These are phyloP conservation scores for Brienomyrus longianalis DNA, from an alignment of 2,113 vertebrate species.

Conservation along the genomic window DNA sequence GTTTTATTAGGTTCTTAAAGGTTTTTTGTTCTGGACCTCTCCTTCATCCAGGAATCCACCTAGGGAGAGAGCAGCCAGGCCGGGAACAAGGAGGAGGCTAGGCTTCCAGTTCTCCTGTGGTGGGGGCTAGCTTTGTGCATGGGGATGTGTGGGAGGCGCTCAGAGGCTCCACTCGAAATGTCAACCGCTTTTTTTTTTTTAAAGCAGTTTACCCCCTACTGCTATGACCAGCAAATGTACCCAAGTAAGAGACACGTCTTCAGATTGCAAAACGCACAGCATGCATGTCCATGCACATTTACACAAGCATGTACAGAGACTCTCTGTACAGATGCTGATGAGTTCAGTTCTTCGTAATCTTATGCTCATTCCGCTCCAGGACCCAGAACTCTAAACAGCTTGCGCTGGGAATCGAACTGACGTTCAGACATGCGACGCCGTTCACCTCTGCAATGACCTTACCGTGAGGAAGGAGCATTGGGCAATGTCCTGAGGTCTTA, in stretches of 20 bases:
- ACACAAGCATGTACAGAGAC: background rate
- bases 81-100: background rate
- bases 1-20: background rate
- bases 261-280: background rate
- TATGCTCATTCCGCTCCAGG: background rate
- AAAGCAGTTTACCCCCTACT: background rate
- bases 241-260: background rate
- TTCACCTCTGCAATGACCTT: background rate
- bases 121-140: background rate
- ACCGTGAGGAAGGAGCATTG: background rate
- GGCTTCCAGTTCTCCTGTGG: background rate
- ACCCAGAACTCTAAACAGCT: background rate
- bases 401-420: background rate
- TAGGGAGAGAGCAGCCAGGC: background rate
- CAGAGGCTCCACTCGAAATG: background rate
- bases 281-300: background rate
- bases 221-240: background rate
- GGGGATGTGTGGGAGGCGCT: background rate
- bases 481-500: background rate
- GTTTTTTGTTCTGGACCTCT: background rate
- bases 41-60: constrained; percentile 16
- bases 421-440: background rate
- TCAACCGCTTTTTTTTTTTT: background rate
- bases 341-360: background rate
- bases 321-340: background rate